Evolutionary conservation across 2,113 vertebrate species (phyloP).

Genomic region (Nesogale talazaci): DNA sequence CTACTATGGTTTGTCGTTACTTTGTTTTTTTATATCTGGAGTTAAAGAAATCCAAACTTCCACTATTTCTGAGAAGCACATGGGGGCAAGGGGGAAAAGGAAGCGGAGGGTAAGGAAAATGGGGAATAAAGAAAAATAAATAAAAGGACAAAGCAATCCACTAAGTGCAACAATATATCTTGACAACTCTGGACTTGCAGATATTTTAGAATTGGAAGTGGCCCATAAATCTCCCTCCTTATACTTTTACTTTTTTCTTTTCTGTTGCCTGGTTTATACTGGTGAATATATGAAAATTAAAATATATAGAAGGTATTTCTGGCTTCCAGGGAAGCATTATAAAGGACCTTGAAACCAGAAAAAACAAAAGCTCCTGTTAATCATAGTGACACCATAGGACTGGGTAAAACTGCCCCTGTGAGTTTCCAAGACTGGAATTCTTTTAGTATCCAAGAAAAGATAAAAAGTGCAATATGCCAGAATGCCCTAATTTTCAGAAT

Average conservation of each 20-base stretch:
- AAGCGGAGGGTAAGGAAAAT: background rate
- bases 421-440: too few relatives aligned
- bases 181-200: background rate
- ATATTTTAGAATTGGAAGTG: background rate
- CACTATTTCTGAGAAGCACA: constrained; percentile 6
- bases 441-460: background rate
- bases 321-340: background rate
- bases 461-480: background rate
- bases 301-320: background rate
- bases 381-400: too few relatives aligned
- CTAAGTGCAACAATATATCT: background rate
- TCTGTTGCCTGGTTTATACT: background rate
- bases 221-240: background rate
- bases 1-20: constrained; percentile 18
- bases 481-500: background rate
- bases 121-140: background rate
- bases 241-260: background rate
- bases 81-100: background rate
- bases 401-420: too few relatives aligned
- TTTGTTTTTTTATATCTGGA: constrained; percentile 9
- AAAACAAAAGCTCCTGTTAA: too few relatives aligned
- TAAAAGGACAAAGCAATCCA: background rate
- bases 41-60: background rate
- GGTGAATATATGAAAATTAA: constrained; percentile 8
- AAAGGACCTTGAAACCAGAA: background rate